These are phyloP conservation scores for Neomorphus geoffroyi DNA, from an alignment of 2,797 vertebrate genomes.

Conservation along the genomic window DNA sequence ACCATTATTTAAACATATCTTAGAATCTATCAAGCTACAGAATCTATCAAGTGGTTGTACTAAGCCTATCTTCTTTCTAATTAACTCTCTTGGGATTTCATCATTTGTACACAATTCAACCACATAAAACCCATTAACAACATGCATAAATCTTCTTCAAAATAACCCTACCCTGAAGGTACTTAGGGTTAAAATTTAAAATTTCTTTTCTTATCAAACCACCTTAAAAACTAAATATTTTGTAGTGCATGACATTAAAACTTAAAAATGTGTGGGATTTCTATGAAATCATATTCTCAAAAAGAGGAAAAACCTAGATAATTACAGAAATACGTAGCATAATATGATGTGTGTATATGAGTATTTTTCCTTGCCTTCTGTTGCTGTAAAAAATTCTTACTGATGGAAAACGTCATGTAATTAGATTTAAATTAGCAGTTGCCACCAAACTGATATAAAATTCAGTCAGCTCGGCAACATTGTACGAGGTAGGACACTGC, in stretches of 20 bases:
- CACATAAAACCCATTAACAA: background rate
- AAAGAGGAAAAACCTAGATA: background rate
- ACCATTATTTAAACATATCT: background rate
- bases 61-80: slow-evolving; percentile 26
- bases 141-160: background rate
- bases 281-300: background rate
- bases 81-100: slow-evolving; percentile 46
- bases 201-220: background rate
- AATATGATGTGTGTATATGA: background rate
- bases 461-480: background rate
- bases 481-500: background rate
- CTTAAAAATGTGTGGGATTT: background rate
- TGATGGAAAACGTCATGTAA: background rate
- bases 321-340: background rate
- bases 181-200: too few relatives aligned
- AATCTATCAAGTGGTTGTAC: background rate
- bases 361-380: background rate
- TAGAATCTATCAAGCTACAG: background rate
- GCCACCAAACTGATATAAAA: background rate
- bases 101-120: slow-evolving; percentile 33
- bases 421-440: background rate
- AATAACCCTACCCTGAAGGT: slow-evolving; percentile 32
- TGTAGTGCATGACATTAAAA: background rate
- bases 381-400: too few relatives aligned
- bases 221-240: background rate